phyloP scores from a whole-genome alignment of 2,113 vertebrate species.

The Leuciscus idus region DNA sequence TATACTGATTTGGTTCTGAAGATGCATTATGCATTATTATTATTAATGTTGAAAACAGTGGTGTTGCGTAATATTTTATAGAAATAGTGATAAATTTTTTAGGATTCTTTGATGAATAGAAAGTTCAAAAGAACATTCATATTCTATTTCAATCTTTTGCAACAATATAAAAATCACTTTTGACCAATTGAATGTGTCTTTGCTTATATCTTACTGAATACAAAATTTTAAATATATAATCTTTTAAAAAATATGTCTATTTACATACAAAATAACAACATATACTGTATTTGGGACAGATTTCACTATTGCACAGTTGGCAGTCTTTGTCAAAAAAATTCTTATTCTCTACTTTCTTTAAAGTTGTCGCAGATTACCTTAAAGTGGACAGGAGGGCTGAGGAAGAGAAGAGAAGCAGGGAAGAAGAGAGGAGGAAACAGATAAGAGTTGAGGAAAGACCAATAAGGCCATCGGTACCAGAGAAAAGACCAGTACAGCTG shows the following conservation, averaged over 20 bases:
- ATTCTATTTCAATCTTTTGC: neutral
- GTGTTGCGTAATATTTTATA: neutral
- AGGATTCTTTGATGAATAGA: too few species aligned
- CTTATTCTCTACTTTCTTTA: neutral
- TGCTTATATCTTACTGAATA: neutral
- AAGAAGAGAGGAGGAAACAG: constrained; percentile 31
- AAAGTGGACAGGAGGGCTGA: constrained; percentile 20
- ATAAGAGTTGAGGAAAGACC: constrained; percentile 5
- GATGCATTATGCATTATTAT: neutral
- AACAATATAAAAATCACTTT: neutral
- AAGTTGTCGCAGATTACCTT: constrained; percentile 11
- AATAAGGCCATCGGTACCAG: constrained; percentile 9
- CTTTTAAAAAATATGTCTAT: too few species aligned
- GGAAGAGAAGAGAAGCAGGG: neutral
- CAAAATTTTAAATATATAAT: neutral
- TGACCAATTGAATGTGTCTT: neutral
- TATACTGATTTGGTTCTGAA: neutral
- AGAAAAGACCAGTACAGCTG: neutral
- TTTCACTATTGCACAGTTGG: neutral
- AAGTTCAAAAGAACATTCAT: too few species aligned
- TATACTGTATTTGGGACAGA: neutral
- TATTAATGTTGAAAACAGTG: neutral
- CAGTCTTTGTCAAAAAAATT: neutral
- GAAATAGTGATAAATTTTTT: too few species aligned
- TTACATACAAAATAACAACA: neutral